Evolutionary conservation across 2,888 invertebrate genomes (phyloP), one percentile per base, ranked within the genome.

Genomic region (Seladonia tumulorum): DNA sequence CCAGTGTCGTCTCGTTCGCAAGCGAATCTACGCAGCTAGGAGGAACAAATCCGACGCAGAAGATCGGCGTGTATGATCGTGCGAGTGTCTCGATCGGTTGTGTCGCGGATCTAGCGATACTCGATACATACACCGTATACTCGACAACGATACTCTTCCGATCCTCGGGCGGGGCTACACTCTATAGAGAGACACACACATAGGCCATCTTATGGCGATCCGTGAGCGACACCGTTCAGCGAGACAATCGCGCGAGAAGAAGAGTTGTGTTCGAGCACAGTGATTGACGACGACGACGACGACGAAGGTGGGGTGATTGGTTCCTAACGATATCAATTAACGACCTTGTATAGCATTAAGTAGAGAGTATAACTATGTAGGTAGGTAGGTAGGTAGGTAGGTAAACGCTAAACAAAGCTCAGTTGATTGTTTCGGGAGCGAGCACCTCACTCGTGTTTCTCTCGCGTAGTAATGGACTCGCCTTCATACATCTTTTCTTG

Each of bases 381-480:
- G 68, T 68, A 68, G 18, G 83, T 35, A n/a, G n/a, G n/a, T 60
- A 29, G 72, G 82, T 82, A 68, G 77, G 85, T 90, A 89, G 88
- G 85, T 91, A 92, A 91, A 92, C 82, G 93, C 93, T 94, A 94
- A 94, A 93, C 92, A 92, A 94, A 95, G 94, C 94, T 94, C 94
- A 92, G 92, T 93, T 94, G 93, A 94, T 94, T 94, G 94, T 94
- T 94, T 93, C 90, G 91, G 93, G 92, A 93, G 90, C 91, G 91
- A 89, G 87, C 88, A 84, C 87, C 87, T 88, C 88, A 78, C 90
- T 88, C 83, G 79, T 63, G 75, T 76, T 86, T 63, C n/a, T 72
- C 45, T 77, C 81, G 68, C 85, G 83, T 76, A 80, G 73, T 63
- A 82, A 76, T 73, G 83, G 63, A n/a, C 18, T 81, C 80, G 71